These are phyloP conservation scores for Benitochromis conjunctus DNA, from an alignment of 2,113 vertebrate genomes.

Conservation along the genomic window DNA sequence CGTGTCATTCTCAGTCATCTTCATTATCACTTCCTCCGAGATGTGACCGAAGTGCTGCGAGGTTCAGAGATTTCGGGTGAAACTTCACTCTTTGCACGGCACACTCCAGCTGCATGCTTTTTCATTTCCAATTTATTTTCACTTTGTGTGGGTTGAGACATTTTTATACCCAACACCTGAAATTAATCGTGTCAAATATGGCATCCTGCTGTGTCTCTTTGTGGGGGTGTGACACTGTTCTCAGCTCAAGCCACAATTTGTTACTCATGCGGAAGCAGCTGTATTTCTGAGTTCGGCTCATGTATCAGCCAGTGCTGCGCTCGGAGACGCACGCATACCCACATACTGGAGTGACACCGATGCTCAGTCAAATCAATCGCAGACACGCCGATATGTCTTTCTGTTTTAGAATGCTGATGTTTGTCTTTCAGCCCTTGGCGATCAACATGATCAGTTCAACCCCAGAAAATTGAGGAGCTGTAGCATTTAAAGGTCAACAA, in stretches of 20 bases:
- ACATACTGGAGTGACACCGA: background rate
- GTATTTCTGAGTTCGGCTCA: background rate
- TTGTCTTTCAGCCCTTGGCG: background rate
- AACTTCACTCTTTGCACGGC: background rate
- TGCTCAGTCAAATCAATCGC: background rate
- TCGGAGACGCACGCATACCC: background rate
- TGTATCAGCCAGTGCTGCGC: background rate
- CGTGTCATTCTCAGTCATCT: background rate
- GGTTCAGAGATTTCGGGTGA: background rate
- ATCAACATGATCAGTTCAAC: background rate
- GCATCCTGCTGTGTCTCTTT: background rate
- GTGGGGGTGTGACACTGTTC: background rate
- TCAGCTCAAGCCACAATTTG: background rate
- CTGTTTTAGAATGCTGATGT: background rate
- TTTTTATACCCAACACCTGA: conserved; percentile 5
- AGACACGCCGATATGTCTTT: background rate
- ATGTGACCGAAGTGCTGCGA: background rate
- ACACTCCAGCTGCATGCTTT: background rate
- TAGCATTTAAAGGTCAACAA: conserved; percentile 25
- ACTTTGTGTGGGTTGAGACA: background rate
- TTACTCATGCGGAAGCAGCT: conserved; percentile 10
- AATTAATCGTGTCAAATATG: conserved; percentile 8
- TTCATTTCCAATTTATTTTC: background rate
- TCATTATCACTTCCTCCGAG: background rate
- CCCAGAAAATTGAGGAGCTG: background rate